Evolutionary conservation across 1,140 invertebrate species (phyloP), one percentile per base, ranked within the genome.

Genomic region (Panulirus ornatus): DNA sequence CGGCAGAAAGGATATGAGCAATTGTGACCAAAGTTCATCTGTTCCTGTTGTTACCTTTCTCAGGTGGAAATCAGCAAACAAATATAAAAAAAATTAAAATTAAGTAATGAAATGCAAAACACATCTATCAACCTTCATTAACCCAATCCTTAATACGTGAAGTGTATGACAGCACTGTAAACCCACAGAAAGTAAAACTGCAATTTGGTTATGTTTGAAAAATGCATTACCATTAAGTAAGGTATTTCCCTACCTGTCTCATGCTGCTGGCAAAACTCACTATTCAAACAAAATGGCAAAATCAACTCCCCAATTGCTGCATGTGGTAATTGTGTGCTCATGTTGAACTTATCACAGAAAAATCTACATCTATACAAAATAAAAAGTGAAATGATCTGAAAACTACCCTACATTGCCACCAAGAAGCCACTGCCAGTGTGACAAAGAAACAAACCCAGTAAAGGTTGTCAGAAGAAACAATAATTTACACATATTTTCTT

Each of bases 371-470:
- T 42, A n/a, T n/a, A n/a, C n/a, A n/a, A n/a, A n/a, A n/a, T n/a
- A n/a, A n/a, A n/a, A 78, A 78, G 44, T 44, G 75, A 40, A 78
- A 78, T 78, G 75, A 78, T 78, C 75, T 44, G 27, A 44, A 78
- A 78, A 78, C 40, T 78, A 78, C 75, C 75, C 40, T 27, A 78
- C 75, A 19, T 78, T 42, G 40, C 40, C 44, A 78, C 40, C 40
- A 78, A 30, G 75, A 27, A 78, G 40, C 58, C n/a, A 66, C 11
- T 66, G 58, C 11, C 58, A 66, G 30, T 66, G 58, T 66, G 58
- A 30, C 58, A 66, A n/a, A n/a, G 27, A 66, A 66, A 27, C 30
- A 27, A 22, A 66, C 30, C 58, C 30, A 5, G 30, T 66, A 66
- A n/a, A 30, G 27, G 22, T 66, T 66, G 58, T 30, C n/a, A 66